Evolutionary conservation across 2,113 vertebrate species (phyloP).

Genomic region (Clarias macrocephalus): DNA sequence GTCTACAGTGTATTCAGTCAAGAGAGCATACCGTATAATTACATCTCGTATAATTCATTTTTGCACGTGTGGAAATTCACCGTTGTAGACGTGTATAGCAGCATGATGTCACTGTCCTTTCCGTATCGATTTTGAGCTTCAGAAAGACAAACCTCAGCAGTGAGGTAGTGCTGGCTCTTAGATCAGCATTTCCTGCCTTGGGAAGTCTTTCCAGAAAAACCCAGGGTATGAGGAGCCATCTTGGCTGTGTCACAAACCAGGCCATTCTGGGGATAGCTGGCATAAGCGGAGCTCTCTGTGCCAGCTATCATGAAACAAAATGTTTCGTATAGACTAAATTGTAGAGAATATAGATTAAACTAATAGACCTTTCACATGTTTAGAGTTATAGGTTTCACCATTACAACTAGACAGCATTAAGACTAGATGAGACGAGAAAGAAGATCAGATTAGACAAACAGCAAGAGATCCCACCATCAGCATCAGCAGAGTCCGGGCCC

Average conservation of each 20-base stretch:
- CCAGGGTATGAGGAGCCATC: slow-evolving; percentile 15
- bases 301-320: not conserved
- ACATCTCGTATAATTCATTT: not conserved
- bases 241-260: slow-evolving; percentile 31
- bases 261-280: not conserved
- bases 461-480: not conserved
- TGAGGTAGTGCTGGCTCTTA: slow-evolving; percentile 17
- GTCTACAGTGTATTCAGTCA: not conserved
- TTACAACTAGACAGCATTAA: not conserved
- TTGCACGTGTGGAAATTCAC: not conserved
- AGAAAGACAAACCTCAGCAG: slow-evolving; percentile 45
- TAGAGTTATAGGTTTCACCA: too few relatives aligned
- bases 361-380: not conserved
- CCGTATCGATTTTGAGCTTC: slow-evolving; percentile 39
- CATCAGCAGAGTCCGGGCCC: not conserved
- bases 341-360: not conserved
- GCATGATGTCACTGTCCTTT: slow-evolving; percentile 43
- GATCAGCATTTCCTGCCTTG: slow-evolving; percentile 47
- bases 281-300: slow-evolving; percentile 3
- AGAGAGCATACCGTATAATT: too few relatives aligned
- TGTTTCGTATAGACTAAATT: not conserved
- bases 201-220: slow-evolving; percentile 21
- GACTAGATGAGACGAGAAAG: not conserved
- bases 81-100: not conserved
- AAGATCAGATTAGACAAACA: not conserved